phyloP scores from a whole-genome alignment of 2,113 vertebrate genomes.

The Nibea coibor region DNA sequence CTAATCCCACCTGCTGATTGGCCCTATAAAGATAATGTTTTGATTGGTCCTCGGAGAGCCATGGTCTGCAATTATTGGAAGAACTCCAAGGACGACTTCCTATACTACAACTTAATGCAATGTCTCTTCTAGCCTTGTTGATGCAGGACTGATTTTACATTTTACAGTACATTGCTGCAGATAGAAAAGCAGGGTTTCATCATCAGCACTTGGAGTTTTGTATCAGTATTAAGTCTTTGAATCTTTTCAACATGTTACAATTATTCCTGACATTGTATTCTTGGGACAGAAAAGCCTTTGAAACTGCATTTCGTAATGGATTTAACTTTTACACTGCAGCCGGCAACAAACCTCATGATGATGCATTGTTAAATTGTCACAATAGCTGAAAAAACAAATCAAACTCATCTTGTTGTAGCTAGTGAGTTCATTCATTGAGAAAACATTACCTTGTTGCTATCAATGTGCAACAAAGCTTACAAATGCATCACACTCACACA shows the following conservation, averaged over 20 bases:
- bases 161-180: not conserved
- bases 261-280: not conserved
- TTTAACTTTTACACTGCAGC: not conserved
- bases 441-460: slow-evolving; percentile 25
- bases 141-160: not conserved
- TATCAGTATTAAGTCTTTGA: not conserved
- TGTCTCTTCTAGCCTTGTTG: not conserved
- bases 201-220: not conserved
- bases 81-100: not conserved
- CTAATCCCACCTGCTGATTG: slow-evolving; percentile 54
- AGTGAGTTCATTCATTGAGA: slow-evolving; percentile 1
- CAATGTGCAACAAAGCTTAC: slow-evolving; percentile 42
- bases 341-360: not conserved
- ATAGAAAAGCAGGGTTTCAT: not conserved
- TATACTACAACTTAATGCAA: not conserved
- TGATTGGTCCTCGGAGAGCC: slow-evolving; percentile 46
- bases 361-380: slow-evolving; percentile 14
- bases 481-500: slow-evolving; percentile 21
- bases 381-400: slow-evolving; percentile 31
- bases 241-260: not conserved
- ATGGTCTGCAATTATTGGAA: not conserved
- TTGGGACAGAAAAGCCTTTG: not conserved
- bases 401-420: not conserved
- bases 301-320: not conserved
- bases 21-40: slow-evolving; percentile 35